Base-by-base conservation (phyloP, 1,140 invertebrate species). In the Nebria ingens region DNA sequence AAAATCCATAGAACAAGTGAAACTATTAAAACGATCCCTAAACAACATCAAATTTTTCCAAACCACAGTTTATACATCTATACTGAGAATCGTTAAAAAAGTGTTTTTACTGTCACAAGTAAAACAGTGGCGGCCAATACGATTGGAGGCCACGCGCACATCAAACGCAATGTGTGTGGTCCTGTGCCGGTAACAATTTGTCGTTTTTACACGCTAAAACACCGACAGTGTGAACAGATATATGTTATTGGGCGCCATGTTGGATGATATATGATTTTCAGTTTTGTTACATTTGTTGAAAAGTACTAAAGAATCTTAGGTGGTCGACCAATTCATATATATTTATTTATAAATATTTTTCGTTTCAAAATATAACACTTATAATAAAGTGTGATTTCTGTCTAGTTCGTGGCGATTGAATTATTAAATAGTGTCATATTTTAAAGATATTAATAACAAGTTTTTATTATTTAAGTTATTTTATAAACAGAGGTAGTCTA, bases 161-260 rank as follows among this genome's bases (percentile, higher is more conserved):
- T 6, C n/a, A 34, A n/a, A 12, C 9, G 40, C 17, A 45, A 45
- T 45, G 40, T 45, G 40, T 45, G 40, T 45, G 40, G 40, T 45
- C 40, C n/a, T n/a, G n/a, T n/a, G n/a, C n/a, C 15, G 6, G 3
- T 11, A 45, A 12, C 17, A 45, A 45, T 45, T 45, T 45, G 40
- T 45, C 40, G 17, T 11, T 17, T 45, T 34, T 45, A 12, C 40
- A 17, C 15, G 40, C n/a, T n/a, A n/a, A n/a, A n/a, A n/a, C n/a
- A n/a, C n/a, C n/a, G n/a, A n/a, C n/a, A n/a, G n/a, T n/a, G n/a
- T 17, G 9, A 45, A 45, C 17, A 17, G 40, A 45, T 45, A 45
- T 11, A 17, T 45, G 40, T 45, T 12, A 45, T n/a, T 45, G 40
- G 15, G 3, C 40, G 40, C 17, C 40, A 45, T 45, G 6, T 45